A percentile compares a stretch with the other conserved stretches of the same genome.
Evolutionary conservation across 2,888 invertebrate species (phyloP).

Genomic region (Didymodactylos carnosus): DNA sequence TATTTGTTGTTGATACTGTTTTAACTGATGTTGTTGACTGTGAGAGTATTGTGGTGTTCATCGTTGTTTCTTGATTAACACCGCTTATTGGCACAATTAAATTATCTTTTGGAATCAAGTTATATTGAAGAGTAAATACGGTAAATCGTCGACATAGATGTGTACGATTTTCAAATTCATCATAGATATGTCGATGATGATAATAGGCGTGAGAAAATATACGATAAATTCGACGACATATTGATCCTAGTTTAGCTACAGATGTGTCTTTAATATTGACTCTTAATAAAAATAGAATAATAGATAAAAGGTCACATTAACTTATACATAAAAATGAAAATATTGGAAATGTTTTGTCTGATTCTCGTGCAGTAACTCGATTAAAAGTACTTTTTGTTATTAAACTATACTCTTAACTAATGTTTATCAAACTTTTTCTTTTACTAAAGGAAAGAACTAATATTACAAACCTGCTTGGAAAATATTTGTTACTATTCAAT

Average conservation of each 20-base stretch:
- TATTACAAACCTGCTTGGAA: conserved; percentile 55
- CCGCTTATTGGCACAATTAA: conserved; percentile 59
- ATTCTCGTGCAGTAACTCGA: too few species aligned
- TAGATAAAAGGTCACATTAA: too few species aligned
- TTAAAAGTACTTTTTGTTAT: too few species aligned
- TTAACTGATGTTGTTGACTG: neutral
- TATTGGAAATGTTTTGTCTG: too few species aligned
- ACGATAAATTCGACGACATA: conserved; percentile 89
- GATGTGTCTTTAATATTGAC: conserved; percentile 97
- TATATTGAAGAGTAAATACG: conserved; percentile 90
- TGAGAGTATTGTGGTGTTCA: neutral
- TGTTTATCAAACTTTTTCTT: too few species aligned
- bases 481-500: conserved; percentile 96
- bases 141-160: conserved; percentile 83
- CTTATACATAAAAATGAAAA: too few species aligned
- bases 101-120: conserved; percentile 91
- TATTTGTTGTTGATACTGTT: neutral
- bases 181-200: conserved; percentile 85
- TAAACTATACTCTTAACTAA: too few species aligned
- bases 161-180: conserved; percentile 60
- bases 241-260: conserved; percentile 89
- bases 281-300: too few species aligned
- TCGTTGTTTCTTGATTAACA: neutral
- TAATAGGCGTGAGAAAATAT: conserved; percentile 99
- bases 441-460: too few species aligned